Conservation (phyloP, 2,888 invertebrate species). For the Apoderus coryli region DNA sequence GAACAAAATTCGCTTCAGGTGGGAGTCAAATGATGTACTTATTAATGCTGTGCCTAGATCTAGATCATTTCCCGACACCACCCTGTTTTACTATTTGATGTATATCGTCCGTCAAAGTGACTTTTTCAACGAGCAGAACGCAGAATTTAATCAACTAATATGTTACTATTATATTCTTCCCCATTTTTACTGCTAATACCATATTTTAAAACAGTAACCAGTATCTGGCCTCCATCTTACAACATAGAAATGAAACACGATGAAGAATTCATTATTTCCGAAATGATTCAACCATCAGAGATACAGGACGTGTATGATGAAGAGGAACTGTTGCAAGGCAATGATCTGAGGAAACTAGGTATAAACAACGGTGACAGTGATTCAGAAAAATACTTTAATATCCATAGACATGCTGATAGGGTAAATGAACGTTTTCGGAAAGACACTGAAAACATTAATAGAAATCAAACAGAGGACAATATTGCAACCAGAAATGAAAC, state of each 20-base stretch:
- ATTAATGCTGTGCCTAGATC: no score
- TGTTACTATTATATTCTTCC: no score
- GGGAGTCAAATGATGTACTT: no score
- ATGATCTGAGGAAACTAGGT: constrained; percentile 14
- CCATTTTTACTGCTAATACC: no score
- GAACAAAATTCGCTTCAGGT: no score
- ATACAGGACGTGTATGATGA: constrained; percentile 29
- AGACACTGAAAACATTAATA: constrained; percentile 7
- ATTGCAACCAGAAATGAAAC: constrained; percentile 16
- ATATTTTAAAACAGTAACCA: no score
- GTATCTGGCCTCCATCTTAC: constrained; percentile 30
- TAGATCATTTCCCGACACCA: no score
- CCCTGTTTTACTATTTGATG: no score
- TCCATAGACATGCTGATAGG: constrained; percentile 14
- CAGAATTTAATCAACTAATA: no score
- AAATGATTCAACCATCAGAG: constrained; percentile 27
- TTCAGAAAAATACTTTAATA: constrained; percentile 16
- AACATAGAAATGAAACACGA: constrained; percentile 27
- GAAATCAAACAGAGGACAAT: no score
- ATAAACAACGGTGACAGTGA: constrained; percentile 4
- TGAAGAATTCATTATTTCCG: constrained; percentile 29
- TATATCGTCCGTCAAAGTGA: no score
- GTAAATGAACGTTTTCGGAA: constrained; percentile 12
- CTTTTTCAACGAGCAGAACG: no score
- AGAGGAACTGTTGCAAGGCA: constrained; percentile 27